Percentiles rank a stretch among this genome's conserved stretches.
Evolutionary conservation across 2,888 invertebrate genomes (phyloP).

Genomic region (Cerastis rubricosa): DNA sequence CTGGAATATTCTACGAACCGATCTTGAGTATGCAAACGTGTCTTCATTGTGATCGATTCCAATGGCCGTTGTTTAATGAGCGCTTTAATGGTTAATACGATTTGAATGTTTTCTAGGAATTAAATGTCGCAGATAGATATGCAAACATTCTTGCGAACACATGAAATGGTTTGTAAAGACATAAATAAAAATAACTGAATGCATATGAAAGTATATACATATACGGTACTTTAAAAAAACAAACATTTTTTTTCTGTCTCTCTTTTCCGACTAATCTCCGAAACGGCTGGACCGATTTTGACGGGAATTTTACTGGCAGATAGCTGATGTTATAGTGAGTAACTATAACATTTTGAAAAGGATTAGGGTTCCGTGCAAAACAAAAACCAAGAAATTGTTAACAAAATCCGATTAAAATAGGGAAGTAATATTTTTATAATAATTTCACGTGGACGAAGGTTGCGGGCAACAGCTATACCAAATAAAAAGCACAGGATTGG

Average conservation of each 20-base stretch:
- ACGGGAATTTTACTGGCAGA: neutral
- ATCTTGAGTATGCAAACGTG: slow-evolving; percentile 33
- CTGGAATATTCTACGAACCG: slow-evolving; percentile 35
- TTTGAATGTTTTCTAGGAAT: slow-evolving; percentile 40
- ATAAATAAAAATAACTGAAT: neutral
- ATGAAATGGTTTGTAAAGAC: neutral
- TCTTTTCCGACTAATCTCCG: neutral
- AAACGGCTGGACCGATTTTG: neutral
- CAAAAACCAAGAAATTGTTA: neutral
- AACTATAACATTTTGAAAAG: neutral
- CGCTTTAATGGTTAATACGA: slow-evolving; percentile 35
- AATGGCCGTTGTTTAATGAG: slow-evolving; percentile 50
- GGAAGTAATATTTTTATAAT: neutral
- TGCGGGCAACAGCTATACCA: neutral
- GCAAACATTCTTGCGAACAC: slow-evolving; percentile 3
- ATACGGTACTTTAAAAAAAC: neutral
- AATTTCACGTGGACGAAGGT: neutral
- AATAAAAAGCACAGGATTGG: neutral
- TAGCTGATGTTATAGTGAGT: neutral
- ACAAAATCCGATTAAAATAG: neutral
- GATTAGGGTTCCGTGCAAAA: neutral
- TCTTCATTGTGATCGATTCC: slow-evolving; percentile 56
- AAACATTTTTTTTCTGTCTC: no score
- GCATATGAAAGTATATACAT: neutral
- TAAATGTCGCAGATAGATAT: neutral